phyloP scores from a whole-genome alignment of 2,797 vertebrate genomes.

The Clarias platycephalus region DNA sequence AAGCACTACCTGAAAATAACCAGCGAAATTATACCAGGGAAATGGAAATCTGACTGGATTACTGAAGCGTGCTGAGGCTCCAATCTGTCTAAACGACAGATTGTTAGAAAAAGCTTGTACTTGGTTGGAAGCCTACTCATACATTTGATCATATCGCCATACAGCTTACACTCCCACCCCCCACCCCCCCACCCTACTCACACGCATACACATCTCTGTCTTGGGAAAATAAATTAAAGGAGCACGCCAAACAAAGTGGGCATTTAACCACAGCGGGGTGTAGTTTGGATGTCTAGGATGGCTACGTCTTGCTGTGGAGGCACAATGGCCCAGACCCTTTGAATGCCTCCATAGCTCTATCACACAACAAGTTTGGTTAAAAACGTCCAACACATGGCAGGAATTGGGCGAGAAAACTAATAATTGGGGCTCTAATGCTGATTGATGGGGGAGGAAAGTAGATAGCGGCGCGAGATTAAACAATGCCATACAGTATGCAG shows the following conservation, averaged over 20 bases:
- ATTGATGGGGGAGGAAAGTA: conserved; percentile 41
- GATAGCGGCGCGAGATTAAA: conserved; percentile 50
- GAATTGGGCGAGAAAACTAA: conserved; percentile 23
- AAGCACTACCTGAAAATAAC: conserved; percentile 47
- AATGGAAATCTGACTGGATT: conserved; percentile 38
- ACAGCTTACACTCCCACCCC: not conserved
- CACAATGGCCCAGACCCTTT: not conserved
- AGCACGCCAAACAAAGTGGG: conserved; percentile 35
- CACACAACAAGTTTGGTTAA: conserved; percentile 14
- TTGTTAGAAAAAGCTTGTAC: conserved; percentile 38
- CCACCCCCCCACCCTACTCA: not conserved
- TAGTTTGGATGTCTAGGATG: conserved; percentile 24
- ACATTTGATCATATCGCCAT: conserved; percentile 12
- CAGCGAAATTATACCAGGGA: not conserved
- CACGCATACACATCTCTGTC: conserved; percentile 9
- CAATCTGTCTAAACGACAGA: conserved; percentile 46
- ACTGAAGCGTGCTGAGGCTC: conserved; percentile 20
- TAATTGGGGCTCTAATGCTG: conserved; percentile 42
- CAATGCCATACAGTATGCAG: conserved; percentile 37
- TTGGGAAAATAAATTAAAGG: conserved; percentile 35
- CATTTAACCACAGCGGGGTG: conserved; percentile 25
- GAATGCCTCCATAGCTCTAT: conserved; percentile 8
- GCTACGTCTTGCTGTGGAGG: conserved; percentile 6
- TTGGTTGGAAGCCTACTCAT: conserved; percentile 30
- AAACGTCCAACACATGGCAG: conserved; percentile 22